Percentiles rank a stretch among this genome's conserved stretches.
phyloP scores from a whole-genome alignment of 2,797 vertebrate genomes.

The Eulemur albifrons region DNA sequence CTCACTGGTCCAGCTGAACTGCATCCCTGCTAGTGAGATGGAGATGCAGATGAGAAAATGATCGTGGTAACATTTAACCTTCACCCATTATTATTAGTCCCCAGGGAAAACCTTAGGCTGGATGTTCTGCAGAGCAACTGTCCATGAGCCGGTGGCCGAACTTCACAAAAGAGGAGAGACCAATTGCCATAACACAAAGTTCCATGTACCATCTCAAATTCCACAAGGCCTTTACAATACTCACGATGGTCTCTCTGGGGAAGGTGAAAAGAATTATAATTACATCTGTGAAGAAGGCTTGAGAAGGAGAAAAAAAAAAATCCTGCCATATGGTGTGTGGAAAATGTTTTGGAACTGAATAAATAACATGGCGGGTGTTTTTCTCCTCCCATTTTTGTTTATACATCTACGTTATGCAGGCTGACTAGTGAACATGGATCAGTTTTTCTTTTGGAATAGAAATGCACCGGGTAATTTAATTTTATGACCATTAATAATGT shows the following conservation, averaged over 20 bases:
- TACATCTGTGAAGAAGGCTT: slow-evolving; percentile 75
- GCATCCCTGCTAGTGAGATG: not conserved
- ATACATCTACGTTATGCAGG: slow-evolving; percentile 27
- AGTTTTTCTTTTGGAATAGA: slow-evolving; percentile 63
- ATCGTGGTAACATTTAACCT: not conserved
- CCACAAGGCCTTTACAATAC: slow-evolving; percentile 70
- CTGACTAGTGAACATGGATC: slow-evolving; percentile 36
- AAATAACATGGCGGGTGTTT: slow-evolving; percentile 43
- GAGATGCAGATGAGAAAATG: not conserved
- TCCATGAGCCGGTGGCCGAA: not conserved
- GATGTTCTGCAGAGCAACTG: not conserved
- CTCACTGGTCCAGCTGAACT: not conserved
- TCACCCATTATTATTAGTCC: not conserved
- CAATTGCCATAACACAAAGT: slow-evolving; percentile 54
- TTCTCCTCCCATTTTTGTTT: slow-evolving; percentile 60
- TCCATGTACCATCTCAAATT: slow-evolving; percentile 65
- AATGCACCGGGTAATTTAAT: slow-evolving; percentile 63
- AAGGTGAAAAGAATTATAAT: slow-evolving; percentile 80
- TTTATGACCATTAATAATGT: slow-evolving; percentile 74
- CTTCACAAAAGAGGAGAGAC: slow-evolving; percentile 41
- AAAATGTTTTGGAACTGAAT: slow-evolving; percentile 77
- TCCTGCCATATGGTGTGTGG: slow-evolving; percentile 71
- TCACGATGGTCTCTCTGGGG: slow-evolving; percentile 73
- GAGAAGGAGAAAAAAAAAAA: slow-evolving; percentile 42
- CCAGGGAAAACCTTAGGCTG: not conserved